Percentiles rank a stretch among this genome's conserved stretches.
Evolutionary conservation across 92 coral and sea anemone genomes (phyloP).

Genomic region (Zoanthus sociatus): DNA sequence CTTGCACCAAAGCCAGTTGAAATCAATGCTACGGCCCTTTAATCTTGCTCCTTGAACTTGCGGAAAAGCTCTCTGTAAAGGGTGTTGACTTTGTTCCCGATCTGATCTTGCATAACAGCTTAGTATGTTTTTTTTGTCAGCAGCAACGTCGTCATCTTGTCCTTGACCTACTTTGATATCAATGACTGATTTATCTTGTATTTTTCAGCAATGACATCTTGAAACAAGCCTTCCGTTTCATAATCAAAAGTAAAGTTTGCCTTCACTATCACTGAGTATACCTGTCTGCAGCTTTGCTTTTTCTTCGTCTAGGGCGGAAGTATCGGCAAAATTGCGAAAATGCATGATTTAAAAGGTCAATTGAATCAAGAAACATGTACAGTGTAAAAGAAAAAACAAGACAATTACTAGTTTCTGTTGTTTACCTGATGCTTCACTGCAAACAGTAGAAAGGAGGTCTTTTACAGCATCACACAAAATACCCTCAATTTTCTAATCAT

Average conservation of each 20-base stretch:
- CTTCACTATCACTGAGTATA: background rate
- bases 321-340: too few species aligned
- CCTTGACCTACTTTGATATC: slow-evolving; percentile 9
- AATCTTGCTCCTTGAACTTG: slow-evolving; percentile 29
- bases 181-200: slow-evolving; percentile 10
- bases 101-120: slow-evolving; percentile 11
- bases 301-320: too few species aligned
- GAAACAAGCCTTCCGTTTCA: slow-evolving; percentile 20
- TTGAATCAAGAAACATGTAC: background rate
- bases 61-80: background rate
- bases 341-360: too few species aligned
- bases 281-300: background rate
- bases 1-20: slow-evolving; percentile 53
- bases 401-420: too few species aligned
- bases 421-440: too few species aligned
- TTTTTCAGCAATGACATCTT: slow-evolving; percentile 15
- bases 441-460: too few species aligned
- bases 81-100: slow-evolving; percentile 20
- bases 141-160: slow-evolving; percentile 40
- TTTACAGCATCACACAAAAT: too few species aligned
- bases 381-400: background rate
- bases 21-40: slow-evolving; percentile 42
- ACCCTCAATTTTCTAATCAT: too few species aligned
- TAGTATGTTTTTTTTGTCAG: slow-evolving; percentile 22
- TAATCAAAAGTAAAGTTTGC: slow-evolving; percentile 15